Evolutionary conservation across 1,140 invertebrate genomes (phyloP).

Genomic region (Polypedilum vanderplanki): DNA sequence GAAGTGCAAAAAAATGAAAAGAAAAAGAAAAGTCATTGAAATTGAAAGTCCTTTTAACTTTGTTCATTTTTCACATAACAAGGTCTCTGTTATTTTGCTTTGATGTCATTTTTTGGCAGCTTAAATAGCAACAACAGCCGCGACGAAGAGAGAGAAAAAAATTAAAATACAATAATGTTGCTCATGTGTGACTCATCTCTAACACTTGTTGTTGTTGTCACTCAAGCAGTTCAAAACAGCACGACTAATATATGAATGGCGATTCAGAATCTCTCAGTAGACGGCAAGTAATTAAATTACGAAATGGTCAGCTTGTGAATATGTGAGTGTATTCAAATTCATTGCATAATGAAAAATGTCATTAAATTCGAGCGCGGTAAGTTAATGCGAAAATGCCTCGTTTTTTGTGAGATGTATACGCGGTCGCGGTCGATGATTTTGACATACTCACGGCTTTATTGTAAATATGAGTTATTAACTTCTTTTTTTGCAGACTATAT

Average conservation of each 20-base stretch:
- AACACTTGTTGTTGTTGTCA: slow-evolving; percentile 2
- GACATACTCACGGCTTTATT: neutral
- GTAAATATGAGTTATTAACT: neutral
- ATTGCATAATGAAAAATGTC: slow-evolving; percentile 8
- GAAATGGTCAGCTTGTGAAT: neutral
- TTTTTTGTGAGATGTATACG: neutral
- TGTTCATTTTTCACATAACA: too few relatives aligned
- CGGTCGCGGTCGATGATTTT: slow-evolving; percentile 12
- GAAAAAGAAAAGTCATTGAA: neutral
- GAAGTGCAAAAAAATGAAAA: neutral
- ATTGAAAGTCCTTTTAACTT: neutral
- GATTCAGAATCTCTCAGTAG: neutral
- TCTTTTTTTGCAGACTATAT: slow-evolving; percentile 2
- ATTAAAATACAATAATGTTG: slow-evolving; percentile 14
- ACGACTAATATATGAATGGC: slow-evolving; percentile 11
- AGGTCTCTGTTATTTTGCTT: neutral
- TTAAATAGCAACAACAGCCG: neutral
- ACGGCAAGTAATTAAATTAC: neutral
- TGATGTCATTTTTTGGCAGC: neutral
- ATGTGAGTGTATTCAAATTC: neutral
- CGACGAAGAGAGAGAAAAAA: neutral
- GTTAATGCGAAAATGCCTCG: neutral
- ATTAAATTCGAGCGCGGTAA: slow-evolving; percentile 1
- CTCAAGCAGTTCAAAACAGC: neutral
- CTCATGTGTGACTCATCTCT: slow-evolving; percentile 11